A percentile compares a stretch with the other conserved stretches of the same genome.
Conservation (phyloP, 64 coral and sea anemone species). For the Pocillopora damicornis region DNA sequence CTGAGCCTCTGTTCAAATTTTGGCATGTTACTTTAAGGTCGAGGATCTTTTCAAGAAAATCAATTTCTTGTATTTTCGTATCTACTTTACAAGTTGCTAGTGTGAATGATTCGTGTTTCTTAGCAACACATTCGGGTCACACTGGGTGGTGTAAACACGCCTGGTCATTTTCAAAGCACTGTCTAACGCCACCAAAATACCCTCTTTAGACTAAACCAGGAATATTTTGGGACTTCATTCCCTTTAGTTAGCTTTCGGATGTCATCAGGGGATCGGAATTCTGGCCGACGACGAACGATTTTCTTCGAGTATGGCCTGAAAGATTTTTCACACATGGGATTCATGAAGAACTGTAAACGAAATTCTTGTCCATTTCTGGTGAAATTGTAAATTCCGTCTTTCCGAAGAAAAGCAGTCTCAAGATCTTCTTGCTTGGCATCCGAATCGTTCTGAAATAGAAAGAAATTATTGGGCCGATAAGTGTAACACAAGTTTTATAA, state of each 20-base stretch:
- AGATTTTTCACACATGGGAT: slow-evolving; percentile 84
- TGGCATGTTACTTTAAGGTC: too few relatives aligned
- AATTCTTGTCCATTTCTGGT: slow-evolving; percentile 51
- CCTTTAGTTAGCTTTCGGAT: slow-evolving; percentile 9
- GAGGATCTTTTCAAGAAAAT: too few relatives aligned
- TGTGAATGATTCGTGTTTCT: too few relatives aligned
- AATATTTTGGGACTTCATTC: not conserved
- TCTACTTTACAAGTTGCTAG: too few relatives aligned
- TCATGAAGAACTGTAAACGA: slow-evolving; percentile 79
- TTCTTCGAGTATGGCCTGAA: slow-evolving; percentile 65
- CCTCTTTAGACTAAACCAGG: slow-evolving; percentile 11
- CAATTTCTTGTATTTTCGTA: too few relatives aligned
- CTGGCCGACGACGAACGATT: slow-evolving; percentile 47
- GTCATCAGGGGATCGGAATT: slow-evolving; percentile 35
- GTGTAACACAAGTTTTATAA: too few relatives aligned
- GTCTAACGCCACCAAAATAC: slow-evolving; percentile 15
- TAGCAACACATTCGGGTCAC: not conserved
- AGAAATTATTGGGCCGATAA: not conserved
- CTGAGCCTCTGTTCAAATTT: too few relatives aligned
- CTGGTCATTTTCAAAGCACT: not conserved
- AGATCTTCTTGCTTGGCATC: slow-evolving; percentile 68
- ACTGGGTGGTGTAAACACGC: not conserved
- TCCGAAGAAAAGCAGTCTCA: slow-evolving; percentile 64
- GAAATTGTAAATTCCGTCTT: slow-evolving; percentile 73
- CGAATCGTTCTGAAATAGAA: slow-evolving; percentile 21